Evolutionary conservation across 2,113 vertebrate genomes (phyloP).

Genomic region (Brevimyrus niger): DNA sequence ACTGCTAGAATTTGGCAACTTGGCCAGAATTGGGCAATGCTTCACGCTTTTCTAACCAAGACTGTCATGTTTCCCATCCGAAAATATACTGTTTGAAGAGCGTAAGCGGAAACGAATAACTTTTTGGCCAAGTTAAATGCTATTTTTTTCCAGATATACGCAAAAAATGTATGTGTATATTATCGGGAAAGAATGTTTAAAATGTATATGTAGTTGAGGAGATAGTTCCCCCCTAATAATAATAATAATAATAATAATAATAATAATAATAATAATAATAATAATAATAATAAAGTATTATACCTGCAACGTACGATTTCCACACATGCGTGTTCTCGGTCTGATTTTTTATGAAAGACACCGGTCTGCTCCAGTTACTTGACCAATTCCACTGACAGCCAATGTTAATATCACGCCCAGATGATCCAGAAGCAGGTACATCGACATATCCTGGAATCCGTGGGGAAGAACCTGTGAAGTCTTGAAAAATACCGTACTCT

Average conservation of each 20-base stretch:
- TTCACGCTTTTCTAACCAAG: not conserved
- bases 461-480: conserved; percentile 68
- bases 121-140: not conserved
- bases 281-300: not conserved
- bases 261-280: not conserved
- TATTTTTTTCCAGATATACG: not conserved
- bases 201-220: not conserved
- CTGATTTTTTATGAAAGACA: conserved; percentile 77
- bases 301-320: conserved; percentile 78
- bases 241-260: not conserved
- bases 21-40: not conserved
- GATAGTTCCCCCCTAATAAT: not conserved
- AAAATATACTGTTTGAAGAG: not conserved
- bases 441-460: conserved; percentile 75
- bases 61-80: not conserved
- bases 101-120: not conserved
- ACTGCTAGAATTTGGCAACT: not conserved
- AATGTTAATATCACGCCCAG: conserved; percentile 71
- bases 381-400: conserved; percentile 76
- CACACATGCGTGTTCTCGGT: conserved; percentile 72
- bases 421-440: conserved; percentile 62
- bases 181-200: not conserved
- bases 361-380: conserved; percentile 75
- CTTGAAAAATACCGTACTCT: conserved; percentile 74
- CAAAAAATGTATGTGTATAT: not conserved